Evolutionary conservation across 2,113 vertebrate species (phyloP).

Genomic region (pig (Sus scrofa)): T2T-Sscrofa CM000819.6:81381001-81381500

Average conservation of each 20-base stretch:
- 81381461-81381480: neutral
- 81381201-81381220: slow-evolving; percentile 58
- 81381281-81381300: slow-evolving; percentile 68
- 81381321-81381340: slow-evolving; percentile 60
- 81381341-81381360: neutral
- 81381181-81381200: slow-evolving; percentile 46
- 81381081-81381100: slow-evolving; percentile 38
- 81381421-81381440: neutral
- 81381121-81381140: slow-evolving; percentile 8
- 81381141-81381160: slow-evolving; percentile 67
- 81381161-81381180: slow-evolving; percentile 74
- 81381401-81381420: neutral
- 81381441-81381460: neutral
- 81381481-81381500: neutral
- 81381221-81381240: slow-evolving; percentile 74
- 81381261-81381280: slow-evolving; percentile 74
- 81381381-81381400: neutral
- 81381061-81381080: slow-evolving; percentile 20
- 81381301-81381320: slow-evolving; percentile 51
- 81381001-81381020: neutral
- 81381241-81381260: slow-evolving; percentile 70
- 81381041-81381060: slow-evolving; percentile 44
- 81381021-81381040: neutral
- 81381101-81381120: slow-evolving; percentile 8
- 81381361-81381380: neutral